Base-by-base conservation (phyloP, 2,113 vertebrate genomes). In the Mus musculus region DNA sequence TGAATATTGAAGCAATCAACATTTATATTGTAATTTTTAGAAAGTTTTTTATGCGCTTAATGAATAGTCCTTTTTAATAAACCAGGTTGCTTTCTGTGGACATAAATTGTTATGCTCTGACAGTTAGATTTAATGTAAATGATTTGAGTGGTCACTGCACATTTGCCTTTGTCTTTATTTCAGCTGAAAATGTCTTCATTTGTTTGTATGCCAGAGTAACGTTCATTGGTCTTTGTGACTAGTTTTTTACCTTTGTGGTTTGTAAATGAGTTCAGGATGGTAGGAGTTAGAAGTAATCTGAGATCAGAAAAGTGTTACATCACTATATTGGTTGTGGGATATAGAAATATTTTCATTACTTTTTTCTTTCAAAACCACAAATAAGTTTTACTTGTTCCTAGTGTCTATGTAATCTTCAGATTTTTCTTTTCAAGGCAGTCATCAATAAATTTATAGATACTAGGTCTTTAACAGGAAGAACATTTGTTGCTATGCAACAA, bases 141-240 rank as follows among this genome's bases (percentile, higher is more conserved):
- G 91, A 54, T 56, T 56, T 39, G 4, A 86, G 28, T 80, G 14
- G 4, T 84, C 10, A 72, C 5, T 56, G 88, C 24, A 69, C 2
- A 28, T 33, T 92, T 93, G 54, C 85, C 95, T 90, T 77, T 78
- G 22, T 77, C 33, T 95, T 90, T 90, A 95, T 93, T 95, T 93
- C 86, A 94, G 11, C 49, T 75, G n/a, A 76, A 95, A 61, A 52
- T 93, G 13, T 84, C n/a, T 93, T 52, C 3, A 39, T 84, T 91
- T 94, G 71, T 19, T 80, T 46, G 56, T 72, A 63, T 90, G 24
- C 56, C n/a, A n/a, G 39, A 77, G n/a, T 91, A 93, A 95, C 92
- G 36, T 95, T 39, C 30, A 39, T 93, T 85, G 36, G 2, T 69
- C 10, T 69, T 36, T 36, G 61, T 67, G 30, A 67, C 65, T 71